Conservation (phyloP, 1,140 invertebrate species). For the Halesus radiatus region DNA sequence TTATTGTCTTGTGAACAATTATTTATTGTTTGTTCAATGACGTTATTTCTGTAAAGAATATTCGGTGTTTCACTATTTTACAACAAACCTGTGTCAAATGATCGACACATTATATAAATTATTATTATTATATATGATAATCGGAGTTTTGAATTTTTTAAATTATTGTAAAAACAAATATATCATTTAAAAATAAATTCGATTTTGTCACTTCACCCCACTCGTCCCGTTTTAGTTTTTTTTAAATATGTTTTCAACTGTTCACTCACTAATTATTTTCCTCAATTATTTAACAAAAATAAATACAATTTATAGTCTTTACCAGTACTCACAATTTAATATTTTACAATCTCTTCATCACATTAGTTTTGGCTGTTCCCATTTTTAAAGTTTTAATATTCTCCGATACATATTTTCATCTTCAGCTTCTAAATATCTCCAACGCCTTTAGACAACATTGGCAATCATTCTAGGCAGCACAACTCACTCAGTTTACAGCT, state of each 20-base stretch:
- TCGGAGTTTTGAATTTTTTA: constrained; percentile 3
- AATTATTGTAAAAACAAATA: constrained; percentile 36
- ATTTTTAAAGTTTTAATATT: background rate
- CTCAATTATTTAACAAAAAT: background rate
- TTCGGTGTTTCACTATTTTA: constrained; percentile 22
- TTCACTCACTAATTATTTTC: constrained; percentile 1
- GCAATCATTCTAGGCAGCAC: constrained; percentile 29
- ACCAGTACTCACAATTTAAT: background rate
- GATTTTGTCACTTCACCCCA: constrained; percentile 20
- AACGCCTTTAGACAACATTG: constrained; percentile 20
- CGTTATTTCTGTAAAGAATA: background rate
- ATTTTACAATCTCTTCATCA: background rate
- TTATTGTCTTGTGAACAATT: background rate
- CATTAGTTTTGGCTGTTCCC: constrained; percentile 1
- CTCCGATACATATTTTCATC: constrained; percentile 14
- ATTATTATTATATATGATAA: constrained; percentile 2
- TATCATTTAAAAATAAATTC: constrained; percentile 32
- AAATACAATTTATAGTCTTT: constrained; percentile 9
- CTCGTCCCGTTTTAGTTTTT: constrained; percentile 1
- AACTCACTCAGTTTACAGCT: constrained; percentile 12
- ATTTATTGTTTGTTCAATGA: background rate
- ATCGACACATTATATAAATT: constrained; percentile 1
- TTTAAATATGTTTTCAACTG: background rate
- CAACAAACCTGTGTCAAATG: constrained; percentile 5
- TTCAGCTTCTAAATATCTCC: constrained; percentile 25